Evolutionary conservation across 2,797 vertebrate species (phyloP), one percentile per base, ranked within the genome.

Genomic region (Pangasius larnaudii): DNA sequence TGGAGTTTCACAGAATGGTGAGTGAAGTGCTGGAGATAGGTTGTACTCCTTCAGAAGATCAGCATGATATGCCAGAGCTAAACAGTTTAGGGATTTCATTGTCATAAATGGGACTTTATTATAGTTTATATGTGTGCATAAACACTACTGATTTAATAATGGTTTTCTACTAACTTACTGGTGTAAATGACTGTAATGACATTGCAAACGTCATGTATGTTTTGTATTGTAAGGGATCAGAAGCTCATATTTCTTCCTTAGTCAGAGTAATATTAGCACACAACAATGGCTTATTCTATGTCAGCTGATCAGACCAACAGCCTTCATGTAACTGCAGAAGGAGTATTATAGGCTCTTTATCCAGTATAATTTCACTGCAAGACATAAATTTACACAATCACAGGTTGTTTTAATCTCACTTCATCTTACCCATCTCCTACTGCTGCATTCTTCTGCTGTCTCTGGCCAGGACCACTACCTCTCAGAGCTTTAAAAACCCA

Each of bases 221-320:
- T 80, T 87, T 39, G 69, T 85, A 65, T 79, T 53, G 30, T 59
- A 78, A 39, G 39, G 36, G n/a, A 42, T 59, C 53, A 46, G 69
- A 89, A 69, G 80, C 81, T 78, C 22, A 39, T 84, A 58, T 77
- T 87, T 87, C 53, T 75, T 84, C 71, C 74, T 67, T 81, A 67
- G 33, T 65, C 53, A 59, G 65, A 84, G 80, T 56, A 84, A 87
- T 74, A 71, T 72, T 86, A 77, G 65, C 85, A 74, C 51, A 58
- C 58, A 75, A 87, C n/a, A 86, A 53, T n/a, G 39, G 72, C 24
- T 56, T 58, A 65, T 79, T 65, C 63, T 75, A 33, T 56, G 82
- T 49, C 22, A 84, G 84, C 61, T 56, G n/a, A n/a, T 71, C 72
- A 86, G 58, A 75, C 27, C 58, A 75, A 75, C 27, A 82, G 49